Evolutionary conservation across 2,797 vertebrate species (phyloP).

Genomic region (Telmatherina bonti): DNA sequence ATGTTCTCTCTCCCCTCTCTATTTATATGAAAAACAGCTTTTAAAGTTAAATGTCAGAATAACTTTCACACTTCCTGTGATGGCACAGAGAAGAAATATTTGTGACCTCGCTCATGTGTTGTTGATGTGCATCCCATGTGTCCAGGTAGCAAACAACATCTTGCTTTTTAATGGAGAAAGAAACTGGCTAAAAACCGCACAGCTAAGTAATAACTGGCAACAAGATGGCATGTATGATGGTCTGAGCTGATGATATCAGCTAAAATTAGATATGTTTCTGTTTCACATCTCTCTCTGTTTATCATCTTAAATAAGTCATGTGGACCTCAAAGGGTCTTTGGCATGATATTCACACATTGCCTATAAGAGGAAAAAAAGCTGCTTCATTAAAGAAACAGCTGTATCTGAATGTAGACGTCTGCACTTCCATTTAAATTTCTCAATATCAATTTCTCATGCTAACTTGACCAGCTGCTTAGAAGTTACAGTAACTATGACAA

Average conservation of each 20-base stretch:
- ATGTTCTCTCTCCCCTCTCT: neutral
- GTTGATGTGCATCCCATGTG: constrained; percentile 59
- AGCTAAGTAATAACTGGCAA: neutral
- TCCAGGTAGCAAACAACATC: neutral
- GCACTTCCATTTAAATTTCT: neutral
- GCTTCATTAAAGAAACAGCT: neutral
- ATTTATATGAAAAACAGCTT: constrained; percentile 20
- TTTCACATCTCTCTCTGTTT: neutral
- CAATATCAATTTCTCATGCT: neutral
- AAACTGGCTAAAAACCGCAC: neutral
- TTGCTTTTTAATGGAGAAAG: neutral
- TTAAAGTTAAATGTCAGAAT: constrained; percentile 48
- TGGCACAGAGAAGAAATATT: constrained; percentile 39
- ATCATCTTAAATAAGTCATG: neutral
- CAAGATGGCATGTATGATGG: neutral
- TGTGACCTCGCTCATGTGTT: constrained; percentile 65
- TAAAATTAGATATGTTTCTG: neutral
- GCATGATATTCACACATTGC: neutral
- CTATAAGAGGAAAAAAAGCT: neutral
- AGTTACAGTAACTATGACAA: neutral
- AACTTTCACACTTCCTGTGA: constrained; percentile 28
- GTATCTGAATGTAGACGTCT: neutral
- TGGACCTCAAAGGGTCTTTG: neutral
- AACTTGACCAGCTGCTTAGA: neutral
- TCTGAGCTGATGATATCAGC: neutral